phyloP scores from a whole-genome alignment of 2,888 invertebrate genomes.

The Pseudococcus viburni region DNA sequence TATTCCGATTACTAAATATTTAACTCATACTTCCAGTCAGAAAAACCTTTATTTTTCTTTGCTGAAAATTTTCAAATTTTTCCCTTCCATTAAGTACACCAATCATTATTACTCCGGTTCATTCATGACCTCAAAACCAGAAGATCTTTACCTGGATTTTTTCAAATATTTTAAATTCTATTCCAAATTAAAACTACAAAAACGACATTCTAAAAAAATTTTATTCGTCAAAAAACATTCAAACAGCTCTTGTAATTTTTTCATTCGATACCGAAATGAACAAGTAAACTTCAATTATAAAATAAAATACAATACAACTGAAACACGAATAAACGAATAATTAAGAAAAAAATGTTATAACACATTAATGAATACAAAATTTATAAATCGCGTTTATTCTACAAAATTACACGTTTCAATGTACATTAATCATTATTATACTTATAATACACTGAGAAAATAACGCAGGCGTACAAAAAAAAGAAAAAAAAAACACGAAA shows the following conservation, averaged over 20 bases:
- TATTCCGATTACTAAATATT: no score
- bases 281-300: not conserved
- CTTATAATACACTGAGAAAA: constrained; percentile 20
- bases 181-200: not conserved
- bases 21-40: no score
- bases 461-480: constrained; percentile 10
- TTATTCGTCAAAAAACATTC: no score
- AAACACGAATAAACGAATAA: not conserved
- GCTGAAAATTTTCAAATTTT: no score
- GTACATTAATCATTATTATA: not conserved
- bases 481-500: constrained; percentile 22
- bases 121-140: no score
- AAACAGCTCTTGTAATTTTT: not conserved
- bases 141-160: no score
- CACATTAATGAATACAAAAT: constrained; percentile 13
- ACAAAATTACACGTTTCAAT: constrained; percentile 26
- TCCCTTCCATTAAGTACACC: no score
- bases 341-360: not conserved
- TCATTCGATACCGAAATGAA: not conserved
- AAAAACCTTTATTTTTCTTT: no score
- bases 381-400: constrained; percentile 57
- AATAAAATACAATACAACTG: constrained; percentile 10
- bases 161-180: not conserved
- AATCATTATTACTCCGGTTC: no score
- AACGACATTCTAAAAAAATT: not conserved